Conservation (phyloP, 2,113 vertebrate genomes). For the Herpailurus yagouaroundi region DNA sequence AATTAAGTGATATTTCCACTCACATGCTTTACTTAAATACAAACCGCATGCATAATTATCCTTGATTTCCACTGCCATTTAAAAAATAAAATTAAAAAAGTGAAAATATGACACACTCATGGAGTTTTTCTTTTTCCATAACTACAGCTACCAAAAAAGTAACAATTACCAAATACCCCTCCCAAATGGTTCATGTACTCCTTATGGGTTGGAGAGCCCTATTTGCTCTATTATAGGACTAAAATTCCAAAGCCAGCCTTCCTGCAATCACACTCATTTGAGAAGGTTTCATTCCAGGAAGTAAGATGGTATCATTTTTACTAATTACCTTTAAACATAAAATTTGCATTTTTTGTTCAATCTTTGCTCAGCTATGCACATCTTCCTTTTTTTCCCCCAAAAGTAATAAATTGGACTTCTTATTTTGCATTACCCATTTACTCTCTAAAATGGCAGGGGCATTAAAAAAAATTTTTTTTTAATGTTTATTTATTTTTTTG, state of each 20-base stretch:
- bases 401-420: not conserved
- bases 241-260: not conserved
- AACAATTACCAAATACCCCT: conserved; percentile 34
- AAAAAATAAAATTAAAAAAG: conserved; percentile 71
- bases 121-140: not conserved
- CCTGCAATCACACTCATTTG: not conserved
- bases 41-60: conserved; percentile 74
- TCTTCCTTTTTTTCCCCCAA: not conserved
- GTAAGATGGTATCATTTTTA: not conserved
- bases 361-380: not conserved
- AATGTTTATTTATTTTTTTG: too few relatives aligned
- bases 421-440: not conserved
- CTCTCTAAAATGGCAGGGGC: not conserved
- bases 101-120: conserved; percentile 61
- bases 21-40: conserved; percentile 76
- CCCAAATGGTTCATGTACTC: not conserved
- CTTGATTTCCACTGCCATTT: conserved; percentile 55
- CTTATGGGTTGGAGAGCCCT: conserved; percentile 1
- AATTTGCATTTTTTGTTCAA: conserved; percentile 18
- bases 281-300: not conserved
- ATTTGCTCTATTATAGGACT: not conserved
- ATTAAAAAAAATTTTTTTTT: not conserved
- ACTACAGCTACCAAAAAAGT: conserved; percentile 56
- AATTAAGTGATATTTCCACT: conserved; percentile 80
- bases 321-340: conserved; percentile 64